Percentiles rank a stretch among this genome's conserved stretches.
phyloP scores from a whole-genome alignment of 2,797 vertebrate species.

The Myoxocephalus aenaeus region DNA sequence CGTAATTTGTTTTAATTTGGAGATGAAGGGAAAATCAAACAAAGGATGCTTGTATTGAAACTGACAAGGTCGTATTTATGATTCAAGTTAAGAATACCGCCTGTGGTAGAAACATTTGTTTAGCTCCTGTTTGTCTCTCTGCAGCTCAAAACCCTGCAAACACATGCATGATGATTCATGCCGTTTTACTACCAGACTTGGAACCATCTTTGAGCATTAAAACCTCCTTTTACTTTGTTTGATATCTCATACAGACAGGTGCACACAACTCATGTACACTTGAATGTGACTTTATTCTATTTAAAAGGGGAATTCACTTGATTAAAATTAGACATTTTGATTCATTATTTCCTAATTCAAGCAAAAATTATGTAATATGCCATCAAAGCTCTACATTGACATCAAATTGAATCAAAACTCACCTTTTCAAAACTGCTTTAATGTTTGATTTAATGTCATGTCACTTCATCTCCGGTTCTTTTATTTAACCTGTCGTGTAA shows the following conservation, averaged over 20 bases:
- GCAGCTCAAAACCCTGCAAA: not conserved
- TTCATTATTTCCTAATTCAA: not conserved
- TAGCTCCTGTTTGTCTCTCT: slow-evolving; percentile 24
- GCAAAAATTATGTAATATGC: not conserved
- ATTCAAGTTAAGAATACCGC: not conserved
- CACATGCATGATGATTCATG: not conserved
- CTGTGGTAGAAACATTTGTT: slow-evolving; percentile 9
- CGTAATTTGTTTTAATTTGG: slow-evolving; percentile 51
- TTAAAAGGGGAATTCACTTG: not conserved
- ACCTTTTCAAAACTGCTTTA: not conserved
- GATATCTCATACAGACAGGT: not conserved
- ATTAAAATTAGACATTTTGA: not conserved
- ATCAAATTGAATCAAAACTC: too few species aligned
- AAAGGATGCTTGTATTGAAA: slow-evolving; percentile 49
- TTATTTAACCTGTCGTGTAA: not conserved
- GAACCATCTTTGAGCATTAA: not conserved
- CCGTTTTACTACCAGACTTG: not conserved
- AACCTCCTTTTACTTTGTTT: not conserved
- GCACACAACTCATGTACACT: not conserved
- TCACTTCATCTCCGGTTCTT: not conserved
- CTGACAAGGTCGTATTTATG: slow-evolving; percentile 1
- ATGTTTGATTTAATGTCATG: not conserved
- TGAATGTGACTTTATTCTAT: not conserved
- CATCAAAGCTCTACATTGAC: not conserved
- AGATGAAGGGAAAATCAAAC: slow-evolving; percentile 50